A percentile compares a stretch with the other conserved stretches of the same genome.
phyloP scores from a whole-genome alignment of 2,113 vertebrate species.

The Oreamnos americanus region DNA sequence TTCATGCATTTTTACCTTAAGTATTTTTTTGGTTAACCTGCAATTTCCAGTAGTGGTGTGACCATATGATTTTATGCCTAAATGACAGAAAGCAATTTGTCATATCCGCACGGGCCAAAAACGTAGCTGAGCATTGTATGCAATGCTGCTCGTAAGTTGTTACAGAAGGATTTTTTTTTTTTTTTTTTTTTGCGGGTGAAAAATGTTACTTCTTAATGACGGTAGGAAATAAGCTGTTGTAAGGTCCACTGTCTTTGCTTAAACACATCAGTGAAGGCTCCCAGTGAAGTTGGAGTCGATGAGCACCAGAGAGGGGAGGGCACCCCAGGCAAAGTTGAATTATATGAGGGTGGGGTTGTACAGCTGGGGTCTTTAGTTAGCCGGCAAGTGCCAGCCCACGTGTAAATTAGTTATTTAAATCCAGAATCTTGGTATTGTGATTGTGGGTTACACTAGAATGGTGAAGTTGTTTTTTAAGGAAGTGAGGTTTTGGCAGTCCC shows the following conservation, averaged over 20 bases:
- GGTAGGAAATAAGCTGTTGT: not conserved
- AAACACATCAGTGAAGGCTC: not conserved
- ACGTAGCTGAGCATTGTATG: not conserved
- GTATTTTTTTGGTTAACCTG: not conserved
- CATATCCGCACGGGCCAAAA: not conserved
- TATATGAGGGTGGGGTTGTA: not conserved
- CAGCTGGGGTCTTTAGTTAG: not conserved
- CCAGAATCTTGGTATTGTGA: not conserved
- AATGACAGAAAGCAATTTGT: not conserved
- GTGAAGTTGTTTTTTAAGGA: slow-evolving; percentile 46
- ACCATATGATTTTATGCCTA: not conserved
- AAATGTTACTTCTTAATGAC: not conserved
- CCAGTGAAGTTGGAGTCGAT: not conserved
- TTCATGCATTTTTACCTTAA: not conserved
- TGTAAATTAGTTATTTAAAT: not conserved
- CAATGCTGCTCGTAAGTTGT: not conserved
- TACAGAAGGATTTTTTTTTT: not conserved
- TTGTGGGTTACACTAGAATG: not conserved
- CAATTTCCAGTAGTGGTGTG: slow-evolving; percentile 56
- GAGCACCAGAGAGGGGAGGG: not conserved
- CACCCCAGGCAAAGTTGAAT: not conserved
- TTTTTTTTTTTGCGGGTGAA: not conserved
- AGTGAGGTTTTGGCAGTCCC: not conserved
- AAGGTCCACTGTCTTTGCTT: not conserved
- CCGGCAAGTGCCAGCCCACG: not conserved